Conservation (phyloP, 2,797 vertebrate genomes). For the Craterocephalus amniculus region DNA sequence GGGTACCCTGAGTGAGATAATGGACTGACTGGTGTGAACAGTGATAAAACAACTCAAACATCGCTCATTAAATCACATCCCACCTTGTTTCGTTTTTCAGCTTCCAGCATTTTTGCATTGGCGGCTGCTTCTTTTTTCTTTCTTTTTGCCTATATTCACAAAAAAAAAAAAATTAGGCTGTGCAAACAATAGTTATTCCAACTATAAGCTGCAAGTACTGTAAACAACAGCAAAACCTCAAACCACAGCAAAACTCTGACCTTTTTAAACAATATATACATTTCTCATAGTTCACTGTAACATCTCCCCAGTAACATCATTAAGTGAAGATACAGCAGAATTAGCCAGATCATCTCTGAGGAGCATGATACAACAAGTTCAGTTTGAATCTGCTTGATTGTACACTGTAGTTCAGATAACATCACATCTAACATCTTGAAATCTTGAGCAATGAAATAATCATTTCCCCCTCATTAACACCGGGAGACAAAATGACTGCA, state of each 20-base stretch:
- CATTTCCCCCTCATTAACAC: constrained; percentile 62
- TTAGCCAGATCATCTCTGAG: neutral
- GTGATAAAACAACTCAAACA: constrained; percentile 15
- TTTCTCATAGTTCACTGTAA: constrained; percentile 4
- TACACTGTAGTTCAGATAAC: constrained; percentile 37
- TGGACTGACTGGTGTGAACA: constrained; percentile 2
- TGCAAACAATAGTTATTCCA: constrained; percentile 61
- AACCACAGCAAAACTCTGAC: neutral
- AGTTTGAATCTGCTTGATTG: neutral
- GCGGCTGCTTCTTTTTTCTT: constrained; percentile 95
- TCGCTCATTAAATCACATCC: constrained; percentile 66
- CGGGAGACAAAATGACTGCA: constrained; percentile 63
- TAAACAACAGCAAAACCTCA: neutral
- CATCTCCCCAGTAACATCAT: neutral
- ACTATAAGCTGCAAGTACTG: no score
- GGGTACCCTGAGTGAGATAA: neutral
- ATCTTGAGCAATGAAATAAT: constrained; percentile 55
- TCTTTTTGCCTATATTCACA: constrained; percentile 92
- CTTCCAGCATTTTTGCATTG: constrained; percentile 96
- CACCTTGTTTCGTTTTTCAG: constrained; percentile 96
- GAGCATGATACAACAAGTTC: neutral
- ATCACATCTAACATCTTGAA: constrained; percentile 47
- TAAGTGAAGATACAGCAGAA: constrained; percentile 1
- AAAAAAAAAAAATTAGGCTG: constrained; percentile 79
- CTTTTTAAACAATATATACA: neutral